These are phyloP conservation scores for Eucera pruinosa DNA, from an alignment of 2,888 invertebrate species.

Conservation along the genomic window DNA sequence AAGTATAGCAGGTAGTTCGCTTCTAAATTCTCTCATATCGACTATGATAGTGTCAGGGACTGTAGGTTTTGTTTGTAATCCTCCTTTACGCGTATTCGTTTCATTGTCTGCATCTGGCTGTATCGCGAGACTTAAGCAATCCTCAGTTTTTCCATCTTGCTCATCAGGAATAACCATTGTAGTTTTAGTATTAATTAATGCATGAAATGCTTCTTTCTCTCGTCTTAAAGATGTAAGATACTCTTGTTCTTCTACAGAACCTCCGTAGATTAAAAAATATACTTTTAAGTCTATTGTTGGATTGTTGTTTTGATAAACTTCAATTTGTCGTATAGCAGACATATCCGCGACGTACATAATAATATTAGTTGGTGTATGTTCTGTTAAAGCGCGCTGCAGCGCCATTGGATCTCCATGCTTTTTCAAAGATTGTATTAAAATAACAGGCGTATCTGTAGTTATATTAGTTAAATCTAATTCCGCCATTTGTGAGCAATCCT, in stretches of 20 bases:
- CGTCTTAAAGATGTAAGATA: conserved; percentile 95
- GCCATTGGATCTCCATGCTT: conserved; percentile 90
- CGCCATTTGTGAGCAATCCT: conserved; percentile 85
- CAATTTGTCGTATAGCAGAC: conserved; percentile 94
- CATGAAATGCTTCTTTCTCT: conserved; percentile 98
- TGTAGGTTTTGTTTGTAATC: conserved; percentile 79
- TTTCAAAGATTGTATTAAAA: conserved; percentile 92
- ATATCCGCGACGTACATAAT: conserved; percentile 96
- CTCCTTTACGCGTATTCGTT: conserved; percentile 88
- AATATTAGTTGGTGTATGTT: conserved; percentile 91
- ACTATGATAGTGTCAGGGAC: conserved; percentile 88
- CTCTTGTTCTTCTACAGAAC: conserved; percentile 98
- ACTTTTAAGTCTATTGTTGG: conserved; percentile 87
- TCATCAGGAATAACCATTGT: conserved; percentile 94
- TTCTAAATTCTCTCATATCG: conserved; percentile 99
- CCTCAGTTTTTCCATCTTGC: conserved; percentile 93
- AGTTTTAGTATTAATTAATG: conserved; percentile 95
- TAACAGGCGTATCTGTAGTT: conserved; percentile 87
- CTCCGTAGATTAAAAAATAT: conserved; percentile 95
- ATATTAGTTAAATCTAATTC: conserved; percentile 89
- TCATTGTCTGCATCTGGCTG: conserved; percentile 71
- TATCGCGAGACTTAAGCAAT: conserved; percentile 85
- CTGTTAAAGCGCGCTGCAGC: conserved; percentile 89
- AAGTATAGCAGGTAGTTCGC: conserved; percentile 96
- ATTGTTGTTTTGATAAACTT: conserved; percentile 88